These are phyloP conservation scores for Mionectes olivaceus DNA, from an alignment of 2,797 vertebrate species.

Conservation along the genomic window DNA sequence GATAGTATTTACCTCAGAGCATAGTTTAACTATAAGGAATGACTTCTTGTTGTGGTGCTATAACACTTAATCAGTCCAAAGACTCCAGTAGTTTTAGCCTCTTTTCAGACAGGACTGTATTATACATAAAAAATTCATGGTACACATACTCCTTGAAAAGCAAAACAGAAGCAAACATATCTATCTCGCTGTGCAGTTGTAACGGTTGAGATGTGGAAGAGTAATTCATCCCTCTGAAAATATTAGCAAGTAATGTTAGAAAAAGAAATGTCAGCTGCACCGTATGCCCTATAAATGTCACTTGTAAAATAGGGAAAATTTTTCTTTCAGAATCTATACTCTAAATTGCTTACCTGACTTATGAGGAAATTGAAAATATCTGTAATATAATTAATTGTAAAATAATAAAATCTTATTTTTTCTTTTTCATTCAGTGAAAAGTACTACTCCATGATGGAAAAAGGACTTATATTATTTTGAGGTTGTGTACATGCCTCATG, in stretches of 20 bases:
- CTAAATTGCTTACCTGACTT: neutral
- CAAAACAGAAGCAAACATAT: neutral
- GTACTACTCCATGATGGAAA: neutral
- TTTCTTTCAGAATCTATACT: neutral
- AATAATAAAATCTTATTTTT: neutral
- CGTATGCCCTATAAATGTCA: neutral
- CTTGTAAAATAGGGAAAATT: neutral
- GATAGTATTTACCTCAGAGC: neutral
- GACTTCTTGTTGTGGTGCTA: neutral
- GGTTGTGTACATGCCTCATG: accelerated
- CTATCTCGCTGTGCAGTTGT: neutral
- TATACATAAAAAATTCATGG: conserved; percentile 28
- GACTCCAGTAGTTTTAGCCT: neutral
- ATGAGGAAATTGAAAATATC: neutral
- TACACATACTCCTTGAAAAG: neutral
- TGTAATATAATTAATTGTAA: neutral
- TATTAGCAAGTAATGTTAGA: neutral
- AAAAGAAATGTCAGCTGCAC: conserved; percentile 24
- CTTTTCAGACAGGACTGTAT: neutral
- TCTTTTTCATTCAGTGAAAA: neutral
- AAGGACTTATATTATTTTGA: neutral
- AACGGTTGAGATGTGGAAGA: neutral
- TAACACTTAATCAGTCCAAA: neutral
- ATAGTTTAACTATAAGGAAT: neutral
- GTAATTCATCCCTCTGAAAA: conserved; percentile 32